These are phyloP conservation scores for Parelbella ahira DNA, from an alignment of 2,888 invertebrate species.

Conservation along the genomic window DNA sequence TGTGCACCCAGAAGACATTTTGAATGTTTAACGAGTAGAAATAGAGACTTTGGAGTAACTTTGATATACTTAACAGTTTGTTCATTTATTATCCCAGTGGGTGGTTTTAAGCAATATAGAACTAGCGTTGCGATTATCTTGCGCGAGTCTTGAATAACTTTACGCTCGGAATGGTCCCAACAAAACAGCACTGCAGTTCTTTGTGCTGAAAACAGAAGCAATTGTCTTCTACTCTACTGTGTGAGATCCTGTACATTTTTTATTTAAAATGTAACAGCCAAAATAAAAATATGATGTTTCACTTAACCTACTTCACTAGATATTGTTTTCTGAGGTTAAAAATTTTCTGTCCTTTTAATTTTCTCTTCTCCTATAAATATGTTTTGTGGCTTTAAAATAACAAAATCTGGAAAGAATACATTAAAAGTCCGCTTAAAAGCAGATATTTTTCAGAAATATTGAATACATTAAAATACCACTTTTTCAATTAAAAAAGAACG, in stretches of 20 bases:
- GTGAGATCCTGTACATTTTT: constrained; percentile 6
- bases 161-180: constrained; percentile 17
- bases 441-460: too few relatives aligned
- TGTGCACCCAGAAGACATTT: constrained; percentile 62
- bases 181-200: constrained; percentile 9
- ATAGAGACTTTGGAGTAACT: constrained; percentile 60
- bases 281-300: background rate
- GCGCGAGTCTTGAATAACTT: constrained; percentile 29
- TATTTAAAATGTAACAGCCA: background rate
- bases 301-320: background rate
- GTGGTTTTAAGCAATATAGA: constrained; percentile 48
- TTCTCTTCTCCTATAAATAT: too few relatives aligned
- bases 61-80: constrained; percentile 61
- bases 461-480: too few relatives aligned
- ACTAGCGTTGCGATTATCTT: constrained; percentile 34
- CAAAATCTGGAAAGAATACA: too few relatives aligned
- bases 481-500: too few relatives aligned
- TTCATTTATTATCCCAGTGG: constrained; percentile 61
- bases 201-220: constrained; percentile 16
- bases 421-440: too few relatives aligned
- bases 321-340: constrained; percentile 8
- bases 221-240: constrained; percentile 4
- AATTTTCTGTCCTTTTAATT: too few relatives aligned
- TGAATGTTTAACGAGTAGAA: constrained; percentile 66
- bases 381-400: too few relatives aligned